Conservation (phyloP, 2,797 vertebrate genomes). For the Carduelis carduelis region DNA sequence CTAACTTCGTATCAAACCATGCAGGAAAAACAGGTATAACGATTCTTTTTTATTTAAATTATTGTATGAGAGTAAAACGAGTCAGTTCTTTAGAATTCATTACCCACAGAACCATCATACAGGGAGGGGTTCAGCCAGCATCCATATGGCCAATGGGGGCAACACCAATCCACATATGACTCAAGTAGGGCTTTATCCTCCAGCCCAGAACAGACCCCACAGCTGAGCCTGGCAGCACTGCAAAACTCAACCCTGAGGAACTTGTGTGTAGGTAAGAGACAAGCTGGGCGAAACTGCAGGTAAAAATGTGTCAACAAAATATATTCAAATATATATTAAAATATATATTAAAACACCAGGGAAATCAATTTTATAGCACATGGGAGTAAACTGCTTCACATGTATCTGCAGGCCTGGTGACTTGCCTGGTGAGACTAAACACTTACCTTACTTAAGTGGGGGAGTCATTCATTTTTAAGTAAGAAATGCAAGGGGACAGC, state of each 20-base stretch:
- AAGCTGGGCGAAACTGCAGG: background rate
- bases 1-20: background rate
- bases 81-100: background rate
- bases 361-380: background rate
- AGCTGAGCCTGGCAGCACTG: background rate
- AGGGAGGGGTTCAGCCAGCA: background rate
- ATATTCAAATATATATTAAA: too few species aligned
- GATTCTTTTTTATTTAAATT: slow-evolving; percentile 6
- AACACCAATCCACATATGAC: background rate
- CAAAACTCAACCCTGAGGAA: background rate
- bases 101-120: background rate
- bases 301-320: background rate
- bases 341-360: too few species aligned
- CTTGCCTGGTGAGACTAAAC: background rate
- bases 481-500: background rate
- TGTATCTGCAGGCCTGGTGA: background rate
- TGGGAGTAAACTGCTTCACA: background rate
- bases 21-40: slow-evolving; percentile 32
- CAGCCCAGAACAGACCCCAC: background rate
- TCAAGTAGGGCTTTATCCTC: background rate
- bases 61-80: background rate
- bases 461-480: background rate
- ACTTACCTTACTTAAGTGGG: background rate
- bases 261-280: background rate
- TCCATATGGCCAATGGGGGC: background rate